Evolutionary conservation across 2,888 invertebrate species (phyloP).

Genomic region (Eretmocerus hayati): DNA sequence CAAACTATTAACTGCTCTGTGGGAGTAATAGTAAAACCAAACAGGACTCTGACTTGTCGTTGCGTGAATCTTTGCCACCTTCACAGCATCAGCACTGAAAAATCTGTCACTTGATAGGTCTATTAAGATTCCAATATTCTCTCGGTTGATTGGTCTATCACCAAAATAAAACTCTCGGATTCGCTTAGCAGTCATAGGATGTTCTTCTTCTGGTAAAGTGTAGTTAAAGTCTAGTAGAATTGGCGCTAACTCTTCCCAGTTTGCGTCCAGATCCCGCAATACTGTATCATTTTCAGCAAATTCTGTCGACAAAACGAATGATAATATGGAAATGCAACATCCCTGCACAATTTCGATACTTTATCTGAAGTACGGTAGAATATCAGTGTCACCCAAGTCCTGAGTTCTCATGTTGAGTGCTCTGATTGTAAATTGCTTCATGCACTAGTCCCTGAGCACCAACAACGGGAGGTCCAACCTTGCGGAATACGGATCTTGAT

Average conservation of each 20-base stretch:
- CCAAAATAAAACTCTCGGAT: constrained; percentile 55
- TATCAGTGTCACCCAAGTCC: too few relatives aligned
- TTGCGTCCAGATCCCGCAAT: constrained; percentile 50
- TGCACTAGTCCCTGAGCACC: too few relatives aligned
- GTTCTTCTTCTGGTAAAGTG: constrained; percentile 49
- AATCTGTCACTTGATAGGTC: constrained; percentile 59
- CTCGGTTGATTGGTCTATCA: constrained; percentile 48
- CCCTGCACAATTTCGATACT: too few relatives aligned
- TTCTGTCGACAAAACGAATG: too few relatives aligned
- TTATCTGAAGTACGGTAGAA: too few relatives aligned
- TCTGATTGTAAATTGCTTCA: too few relatives aligned
- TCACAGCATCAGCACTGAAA: constrained; percentile 56
- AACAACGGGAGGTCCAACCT: too few relatives aligned
- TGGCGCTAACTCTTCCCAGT: constrained; percentile 57
- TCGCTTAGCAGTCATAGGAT: constrained; percentile 47
- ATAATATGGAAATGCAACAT: too few relatives aligned
- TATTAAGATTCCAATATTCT: constrained; percentile 26
- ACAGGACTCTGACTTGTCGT: constrained; percentile 53
- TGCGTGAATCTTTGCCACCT: constrained; percentile 55
- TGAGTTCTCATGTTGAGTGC: too few relatives aligned
- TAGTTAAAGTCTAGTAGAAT: constrained; percentile 58
- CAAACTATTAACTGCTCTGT: constrained; percentile 53
- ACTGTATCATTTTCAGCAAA: constrained; percentile 38
- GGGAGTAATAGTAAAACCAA: constrained; percentile 58
- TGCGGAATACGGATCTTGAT: too few relatives aligned